Conservation (phyloP, 2,888 invertebrate species). For the Volucella inanis region DNA sequence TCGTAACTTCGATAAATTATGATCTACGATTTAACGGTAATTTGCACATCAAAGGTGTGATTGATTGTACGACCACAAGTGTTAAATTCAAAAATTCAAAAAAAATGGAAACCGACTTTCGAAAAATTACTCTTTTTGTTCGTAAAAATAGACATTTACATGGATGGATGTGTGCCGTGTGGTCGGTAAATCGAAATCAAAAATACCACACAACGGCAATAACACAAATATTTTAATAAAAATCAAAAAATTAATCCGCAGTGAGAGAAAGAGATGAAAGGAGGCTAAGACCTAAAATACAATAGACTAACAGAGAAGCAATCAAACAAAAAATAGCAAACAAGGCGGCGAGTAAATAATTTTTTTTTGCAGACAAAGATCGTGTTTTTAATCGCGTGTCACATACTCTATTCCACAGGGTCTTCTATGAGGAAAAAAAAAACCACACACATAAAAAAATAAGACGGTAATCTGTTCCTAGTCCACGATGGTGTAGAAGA, state of each 20-base stretch:
- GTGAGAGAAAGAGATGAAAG: not conserved
- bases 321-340: constrained; percentile 26
- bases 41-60: constrained; percentile 60
- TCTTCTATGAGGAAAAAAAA: constrained; percentile 40
- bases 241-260: constrained; percentile 12
- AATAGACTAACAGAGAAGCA: not conserved
- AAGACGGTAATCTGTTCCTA: constrained; percentile 5
- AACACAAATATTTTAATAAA: constrained; percentile 15
- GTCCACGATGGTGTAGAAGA: constrained; percentile 63
- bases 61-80: constrained; percentile 65
- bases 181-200: constrained; percentile 24
- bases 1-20: constrained; percentile 16
- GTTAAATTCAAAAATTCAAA: constrained; percentile 41
- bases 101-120: no score
- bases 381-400: constrained; percentile 72
- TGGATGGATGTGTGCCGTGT: constrained; percentile 18
- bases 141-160: constrained; percentile 46
- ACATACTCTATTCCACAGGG: constrained; percentile 46
- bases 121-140: constrained; percentile 11
- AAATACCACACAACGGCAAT: constrained; percentile 33
- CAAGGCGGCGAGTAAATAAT: constrained; percentile 22
- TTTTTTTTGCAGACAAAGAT: constrained; percentile 50
- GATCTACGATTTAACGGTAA: constrained; percentile 36
- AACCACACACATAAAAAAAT: no score
- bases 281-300: no score